These are phyloP conservation scores for Rhagophthalmus giganteus DNA, from an alignment of 2,888 invertebrate species.

Conservation along the genomic window DNA sequence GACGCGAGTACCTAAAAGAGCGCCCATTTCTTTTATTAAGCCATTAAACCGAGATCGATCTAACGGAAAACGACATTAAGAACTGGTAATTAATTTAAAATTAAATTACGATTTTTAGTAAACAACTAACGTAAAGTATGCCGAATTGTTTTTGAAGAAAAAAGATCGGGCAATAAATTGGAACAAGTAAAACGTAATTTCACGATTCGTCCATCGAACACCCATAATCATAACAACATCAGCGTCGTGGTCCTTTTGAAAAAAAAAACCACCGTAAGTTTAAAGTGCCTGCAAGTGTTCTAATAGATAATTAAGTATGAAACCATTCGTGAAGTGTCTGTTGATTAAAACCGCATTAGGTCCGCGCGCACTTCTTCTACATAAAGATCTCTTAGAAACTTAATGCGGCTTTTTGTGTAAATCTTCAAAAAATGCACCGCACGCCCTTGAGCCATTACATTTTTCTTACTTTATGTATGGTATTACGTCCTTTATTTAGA, in stretches of 20 bases:
- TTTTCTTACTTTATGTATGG: too few species aligned
- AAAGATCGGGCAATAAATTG: slow-evolving; percentile 7
- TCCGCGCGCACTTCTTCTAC: slow-evolving; percentile 24
- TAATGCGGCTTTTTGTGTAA: slow-evolving; percentile 4
- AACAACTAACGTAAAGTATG: too few species aligned
- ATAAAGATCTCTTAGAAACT: slow-evolving; percentile 1
- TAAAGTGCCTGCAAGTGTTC: slow-evolving; percentile 12
- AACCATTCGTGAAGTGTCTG: slow-evolving; percentile 23
- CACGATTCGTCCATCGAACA: slow-evolving; percentile 2
- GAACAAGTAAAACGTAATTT: slow-evolving; percentile 8
- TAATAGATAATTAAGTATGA: slow-evolving; percentile 28
- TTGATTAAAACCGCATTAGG: slow-evolving; percentile 29
- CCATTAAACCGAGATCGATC: slow-evolving; percentile 16
- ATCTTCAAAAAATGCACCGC: background rate
- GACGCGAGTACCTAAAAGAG: too few species aligned
- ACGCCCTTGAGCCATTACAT: background rate
- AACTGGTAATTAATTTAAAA: slow-evolving; percentile 10
- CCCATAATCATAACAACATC: slow-evolving; percentile 26
- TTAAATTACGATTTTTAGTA: slow-evolving; percentile 1
- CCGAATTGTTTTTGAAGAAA: too few species aligned
- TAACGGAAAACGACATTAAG: slow-evolving; percentile 15
- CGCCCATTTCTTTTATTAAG: slow-evolving; percentile 34
- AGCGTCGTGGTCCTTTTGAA: slow-evolving; percentile 5
- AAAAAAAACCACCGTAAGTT: slow-evolving; percentile 10
- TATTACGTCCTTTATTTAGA: background rate